Evolutionary conservation across 2,113 vertebrate genomes (phyloP).

Genomic region (Bubo bubo): DNA sequence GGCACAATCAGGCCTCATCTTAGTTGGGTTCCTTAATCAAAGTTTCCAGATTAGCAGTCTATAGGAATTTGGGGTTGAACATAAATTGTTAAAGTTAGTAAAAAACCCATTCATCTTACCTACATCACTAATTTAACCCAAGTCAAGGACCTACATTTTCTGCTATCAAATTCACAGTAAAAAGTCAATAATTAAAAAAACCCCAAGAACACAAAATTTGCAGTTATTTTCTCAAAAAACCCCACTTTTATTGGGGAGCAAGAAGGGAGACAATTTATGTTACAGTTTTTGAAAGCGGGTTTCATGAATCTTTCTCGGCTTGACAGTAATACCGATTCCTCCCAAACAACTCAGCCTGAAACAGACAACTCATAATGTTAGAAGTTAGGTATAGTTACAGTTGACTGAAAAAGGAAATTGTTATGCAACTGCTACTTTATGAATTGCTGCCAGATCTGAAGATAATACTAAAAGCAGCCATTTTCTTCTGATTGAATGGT

Average conservation of each 20-base stretch:
- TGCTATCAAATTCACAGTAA: not conserved
- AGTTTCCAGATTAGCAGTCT: not conserved
- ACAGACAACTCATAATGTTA: conserved; percentile 16
- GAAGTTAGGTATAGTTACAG: conserved; percentile 15
- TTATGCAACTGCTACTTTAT: conserved; percentile 11
- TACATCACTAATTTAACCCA: not conserved
- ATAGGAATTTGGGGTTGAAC: not conserved
- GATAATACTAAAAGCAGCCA: conserved; percentile 27
- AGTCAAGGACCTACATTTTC: not conserved
- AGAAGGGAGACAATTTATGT: not conserved
- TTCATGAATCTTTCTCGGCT: not conserved
- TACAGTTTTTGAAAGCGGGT: not conserved
- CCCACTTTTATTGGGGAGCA: not conserved
- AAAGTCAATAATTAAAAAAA: not conserved
- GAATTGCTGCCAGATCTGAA: conserved; percentile 20
- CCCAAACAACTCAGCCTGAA: conserved; percentile 34
- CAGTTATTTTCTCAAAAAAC: not conserved
- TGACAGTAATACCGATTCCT: not conserved
- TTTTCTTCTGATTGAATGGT: conserved; percentile 1
- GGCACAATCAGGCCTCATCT: not conserved
- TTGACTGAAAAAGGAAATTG: conserved; percentile 37
- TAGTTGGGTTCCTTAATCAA: not conserved
- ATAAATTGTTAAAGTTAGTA: not conserved
- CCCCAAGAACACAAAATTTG: not conserved
- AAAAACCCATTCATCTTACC: not conserved